Evolutionary conservation across 2,888 invertebrate species (phyloP).

Genomic region (Philhelius pedissequus): DNA sequence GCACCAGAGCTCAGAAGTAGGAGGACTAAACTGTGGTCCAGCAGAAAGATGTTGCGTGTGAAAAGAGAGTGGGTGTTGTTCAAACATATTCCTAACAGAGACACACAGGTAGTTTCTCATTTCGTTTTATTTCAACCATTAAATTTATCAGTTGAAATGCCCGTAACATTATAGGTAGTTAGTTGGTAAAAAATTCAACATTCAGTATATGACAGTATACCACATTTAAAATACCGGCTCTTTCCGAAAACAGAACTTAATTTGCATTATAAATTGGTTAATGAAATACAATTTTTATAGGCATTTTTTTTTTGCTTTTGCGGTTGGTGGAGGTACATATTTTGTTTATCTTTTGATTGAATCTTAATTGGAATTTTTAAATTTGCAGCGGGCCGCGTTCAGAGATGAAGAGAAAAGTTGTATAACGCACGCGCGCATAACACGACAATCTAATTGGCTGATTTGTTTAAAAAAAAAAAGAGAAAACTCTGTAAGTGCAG

Average conservation of each 20-base stretch:
- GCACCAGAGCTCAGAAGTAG: constrained; percentile 34
- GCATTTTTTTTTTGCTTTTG: not conserved
- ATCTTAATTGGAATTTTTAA: constrained; percentile 52
- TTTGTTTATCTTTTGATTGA: constrained; percentile 45
- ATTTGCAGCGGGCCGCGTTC: not conserved
- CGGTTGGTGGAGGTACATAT: constrained; percentile 23
- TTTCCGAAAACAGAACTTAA: not conserved
- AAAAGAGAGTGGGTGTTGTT: constrained; percentile 52
- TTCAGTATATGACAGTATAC: no score
- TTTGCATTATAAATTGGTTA: constrained; percentile 15
- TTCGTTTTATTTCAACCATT: constrained; percentile 27
- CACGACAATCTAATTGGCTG: not conserved
- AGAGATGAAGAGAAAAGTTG: not conserved
- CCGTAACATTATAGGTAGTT: not conserved
- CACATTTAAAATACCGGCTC: not conserved
- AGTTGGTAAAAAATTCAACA: not conserved
- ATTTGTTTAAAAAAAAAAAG: not conserved
- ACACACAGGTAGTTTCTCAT: constrained; percentile 32
- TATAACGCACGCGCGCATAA: not conserved
- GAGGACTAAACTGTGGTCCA: constrained; percentile 25
- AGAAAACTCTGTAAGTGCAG: no score
- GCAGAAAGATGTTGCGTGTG: not conserved
- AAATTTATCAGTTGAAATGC: constrained; percentile 16
- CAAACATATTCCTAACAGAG: no score
- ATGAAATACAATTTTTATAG: constrained; percentile 29